phyloP scores from a whole-genome alignment of 2,888 invertebrate genomes.

The Perizoma flavofasciatum region DNA sequence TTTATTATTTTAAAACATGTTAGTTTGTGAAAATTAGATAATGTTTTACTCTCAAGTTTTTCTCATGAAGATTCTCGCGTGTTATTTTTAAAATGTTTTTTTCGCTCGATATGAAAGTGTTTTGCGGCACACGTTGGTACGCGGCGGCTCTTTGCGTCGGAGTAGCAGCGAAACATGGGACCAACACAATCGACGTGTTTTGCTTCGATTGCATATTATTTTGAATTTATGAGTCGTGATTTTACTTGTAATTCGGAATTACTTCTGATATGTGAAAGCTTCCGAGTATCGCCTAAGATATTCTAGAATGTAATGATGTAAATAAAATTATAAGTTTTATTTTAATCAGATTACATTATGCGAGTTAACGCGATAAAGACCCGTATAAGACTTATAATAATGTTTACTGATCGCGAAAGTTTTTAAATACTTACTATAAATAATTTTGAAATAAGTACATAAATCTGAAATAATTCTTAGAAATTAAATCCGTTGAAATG shows the following conservation, averaged over 20 bases:
- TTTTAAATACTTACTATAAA: too few relatives aligned
- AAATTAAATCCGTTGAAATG: not conserved
- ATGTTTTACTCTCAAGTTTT: slow-evolving; percentile 6
- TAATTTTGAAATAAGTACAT: too few relatives aligned
- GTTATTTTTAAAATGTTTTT: slow-evolving; percentile 55
- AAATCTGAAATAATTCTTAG: too few relatives aligned
- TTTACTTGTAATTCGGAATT: slow-evolving; percentile 15
- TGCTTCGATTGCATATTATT: slow-evolving; percentile 27
- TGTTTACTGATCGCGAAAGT: too few relatives aligned
- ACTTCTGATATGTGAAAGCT: slow-evolving; percentile 18
- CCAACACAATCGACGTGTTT: slow-evolving; percentile 19
- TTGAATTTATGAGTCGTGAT: slow-evolving; percentile 17
- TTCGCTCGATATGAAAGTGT: slow-evolving; percentile 67
- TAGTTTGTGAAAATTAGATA: slow-evolving; percentile 34
- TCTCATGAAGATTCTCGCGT: slow-evolving; percentile 55
- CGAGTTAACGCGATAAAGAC: too few relatives aligned
- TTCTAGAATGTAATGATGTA: too few relatives aligned
- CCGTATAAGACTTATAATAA: too few relatives aligned
- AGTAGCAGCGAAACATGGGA: slow-evolving; percentile 48
- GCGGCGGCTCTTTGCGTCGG: slow-evolving; percentile 58
- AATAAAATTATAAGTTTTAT: too few relatives aligned
- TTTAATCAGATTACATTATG: too few relatives aligned
- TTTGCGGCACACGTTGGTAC: slow-evolving; percentile 65
- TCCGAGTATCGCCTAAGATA: not conserved
- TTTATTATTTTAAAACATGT: slow-evolving; percentile 13